Evolutionary conservation across 2,113 vertebrate genomes (phyloP).

Genomic region (Tonatia bakeri): DNA sequence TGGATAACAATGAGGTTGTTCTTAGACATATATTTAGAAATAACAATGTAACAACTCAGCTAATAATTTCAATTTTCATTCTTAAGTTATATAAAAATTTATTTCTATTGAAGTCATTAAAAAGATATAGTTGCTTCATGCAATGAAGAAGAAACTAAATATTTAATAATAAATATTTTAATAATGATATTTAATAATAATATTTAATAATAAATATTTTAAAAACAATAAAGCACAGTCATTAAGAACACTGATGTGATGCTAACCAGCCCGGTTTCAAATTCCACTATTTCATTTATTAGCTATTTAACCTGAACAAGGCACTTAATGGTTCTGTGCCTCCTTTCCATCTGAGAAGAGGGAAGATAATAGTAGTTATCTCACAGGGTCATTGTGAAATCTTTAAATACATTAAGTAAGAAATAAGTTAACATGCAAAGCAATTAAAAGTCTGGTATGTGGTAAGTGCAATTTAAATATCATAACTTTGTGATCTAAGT

Average conservation of each 20-base stretch:
- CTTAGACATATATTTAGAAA: neutral
- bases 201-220: neutral
- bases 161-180: neutral
- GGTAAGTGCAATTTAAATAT: neutral
- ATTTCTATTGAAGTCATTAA: neutral
- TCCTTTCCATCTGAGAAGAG: neutral
- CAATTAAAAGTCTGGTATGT: neutral
- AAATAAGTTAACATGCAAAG: neutral
- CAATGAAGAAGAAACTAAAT: constrained; percentile 7
- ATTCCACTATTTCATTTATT: neutral
- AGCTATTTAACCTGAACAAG: neutral
- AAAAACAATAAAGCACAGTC: neutral
- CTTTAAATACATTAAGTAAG: neutral
- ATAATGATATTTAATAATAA: too few species aligned
- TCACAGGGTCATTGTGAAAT: neutral
- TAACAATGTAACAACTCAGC: neutral
- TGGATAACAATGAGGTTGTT: neutral
- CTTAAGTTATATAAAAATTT: neutral
- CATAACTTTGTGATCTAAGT: neutral
- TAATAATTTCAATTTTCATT: neutral
- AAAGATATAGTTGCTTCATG: neutral
- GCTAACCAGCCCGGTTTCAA: neutral
- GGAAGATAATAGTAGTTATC: neutral
- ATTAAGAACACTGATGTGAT: neutral
- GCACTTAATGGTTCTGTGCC: neutral